phyloP scores from a whole-genome alignment of 2,113 vertebrate genomes.

The Blennius ocellaris region DNA sequence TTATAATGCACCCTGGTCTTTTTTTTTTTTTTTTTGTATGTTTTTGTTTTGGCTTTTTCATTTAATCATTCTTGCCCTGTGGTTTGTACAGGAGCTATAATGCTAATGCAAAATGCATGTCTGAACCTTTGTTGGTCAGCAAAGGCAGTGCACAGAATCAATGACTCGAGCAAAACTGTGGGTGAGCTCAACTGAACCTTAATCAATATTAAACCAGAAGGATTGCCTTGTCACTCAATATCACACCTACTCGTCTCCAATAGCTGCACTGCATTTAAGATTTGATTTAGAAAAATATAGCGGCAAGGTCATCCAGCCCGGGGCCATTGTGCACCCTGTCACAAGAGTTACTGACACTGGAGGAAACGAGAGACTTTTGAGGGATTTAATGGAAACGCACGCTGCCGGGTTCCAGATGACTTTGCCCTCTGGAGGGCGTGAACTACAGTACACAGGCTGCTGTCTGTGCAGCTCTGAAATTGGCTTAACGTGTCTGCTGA shows the following conservation, averaged over 20 bases:
- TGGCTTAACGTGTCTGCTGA: slow-evolving; percentile 68
- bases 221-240: slow-evolving; percentile 36
- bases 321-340: not conserved
- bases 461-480: slow-evolving; percentile 53
- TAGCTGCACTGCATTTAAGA: not conserved
- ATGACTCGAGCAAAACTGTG: slow-evolving; percentile 20
- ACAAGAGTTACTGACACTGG: slow-evolving; percentile 9
- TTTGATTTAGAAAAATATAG: slow-evolving; percentile 32
- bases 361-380: slow-evolving; percentile 54
- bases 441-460: slow-evolving; percentile 43
- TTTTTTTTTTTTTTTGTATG: not conserved
- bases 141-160: slow-evolving; percentile 43
- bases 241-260: slow-evolving; percentile 2
- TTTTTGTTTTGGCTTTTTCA: not conserved
- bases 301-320: slow-evolving; percentile 34
- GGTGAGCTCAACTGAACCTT: slow-evolving; percentile 34
- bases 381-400: slow-evolving; percentile 44
- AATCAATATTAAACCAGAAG: slow-evolving; percentile 60
- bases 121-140: slow-evolving; percentile 50
- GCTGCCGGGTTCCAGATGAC: slow-evolving; percentile 35
- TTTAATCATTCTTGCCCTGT: slow-evolving; percentile 26
- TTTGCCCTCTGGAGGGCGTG: slow-evolving; percentile 44
- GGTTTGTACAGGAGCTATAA: slow-evolving; percentile 24
- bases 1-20: no score
- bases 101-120: slow-evolving; percentile 43